These are phyloP conservation scores for Drosophila flavopinicola DNA, from an alignment of 2,888 invertebrate species.

Conservation along the genomic window DNA sequence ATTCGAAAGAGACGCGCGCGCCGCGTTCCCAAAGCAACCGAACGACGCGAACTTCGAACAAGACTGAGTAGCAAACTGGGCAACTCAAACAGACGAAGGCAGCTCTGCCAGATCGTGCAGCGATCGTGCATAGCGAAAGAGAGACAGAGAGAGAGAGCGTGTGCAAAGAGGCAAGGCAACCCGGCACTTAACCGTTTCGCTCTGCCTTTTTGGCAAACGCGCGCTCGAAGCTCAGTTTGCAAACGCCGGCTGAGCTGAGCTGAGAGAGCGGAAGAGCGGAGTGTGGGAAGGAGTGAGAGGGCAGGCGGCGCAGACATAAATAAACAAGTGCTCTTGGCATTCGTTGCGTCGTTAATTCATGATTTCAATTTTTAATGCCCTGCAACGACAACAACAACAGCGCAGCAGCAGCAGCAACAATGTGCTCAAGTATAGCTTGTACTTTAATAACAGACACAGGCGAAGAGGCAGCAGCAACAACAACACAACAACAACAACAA, in stretches of 20 bases:
- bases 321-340: constrained; percentile 80
- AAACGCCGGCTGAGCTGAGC: constrained; percentile 57
- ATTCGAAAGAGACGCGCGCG: constrained; percentile 48
- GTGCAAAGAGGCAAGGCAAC: constrained; percentile 7
- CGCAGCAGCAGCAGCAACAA: constrained; percentile 36
- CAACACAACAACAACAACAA: constrained; percentile 32
- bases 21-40: constrained; percentile 72
- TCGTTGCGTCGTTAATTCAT: constrained; percentile 77
- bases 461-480: constrained; percentile 31
- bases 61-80: constrained; percentile 53
- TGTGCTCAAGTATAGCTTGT: constrained; percentile 63
- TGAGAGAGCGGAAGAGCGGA: not conserved
- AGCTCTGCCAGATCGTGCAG: constrained; percentile 23
- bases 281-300: not conserved
- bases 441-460: constrained; percentile 68
- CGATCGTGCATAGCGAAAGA: too few species aligned
- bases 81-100: constrained; percentile 31
- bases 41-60: constrained; percentile 78
- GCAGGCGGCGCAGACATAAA: constrained; percentile 56
- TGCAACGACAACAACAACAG: constrained; percentile 39
- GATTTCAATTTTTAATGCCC: constrained; percentile 80
- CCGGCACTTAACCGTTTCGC: constrained; percentile 68
- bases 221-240: constrained; percentile 54
- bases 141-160: constrained; percentile 6
- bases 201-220: constrained; percentile 33